Conservation (phyloP, 2,888 invertebrate species). For the Meta bourneti region DNA sequence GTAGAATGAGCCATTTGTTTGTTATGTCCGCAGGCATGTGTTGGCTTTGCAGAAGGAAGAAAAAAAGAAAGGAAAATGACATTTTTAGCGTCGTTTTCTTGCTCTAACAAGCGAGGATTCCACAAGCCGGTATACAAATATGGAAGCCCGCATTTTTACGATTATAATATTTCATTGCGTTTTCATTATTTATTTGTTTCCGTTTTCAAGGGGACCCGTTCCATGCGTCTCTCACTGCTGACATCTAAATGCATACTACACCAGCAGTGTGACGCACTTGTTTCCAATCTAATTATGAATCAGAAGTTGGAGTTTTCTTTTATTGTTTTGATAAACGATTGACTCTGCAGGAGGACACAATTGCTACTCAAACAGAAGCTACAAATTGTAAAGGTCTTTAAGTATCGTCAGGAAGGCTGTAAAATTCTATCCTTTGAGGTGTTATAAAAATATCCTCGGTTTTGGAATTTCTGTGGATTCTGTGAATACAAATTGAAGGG, state of each 20-base stretch:
- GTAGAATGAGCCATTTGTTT: conserved; percentile 52
- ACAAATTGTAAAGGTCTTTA: too few species aligned
- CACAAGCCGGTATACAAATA: conserved; percentile 26
- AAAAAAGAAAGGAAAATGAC: conserved; percentile 36
- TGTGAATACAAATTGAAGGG: neutral
- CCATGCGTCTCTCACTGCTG: conserved; percentile 7
- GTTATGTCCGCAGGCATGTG: conserved; percentile 22
- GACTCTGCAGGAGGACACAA: neutral
- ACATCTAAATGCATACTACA: conserved; percentile 42
- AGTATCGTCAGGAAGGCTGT: too few species aligned
- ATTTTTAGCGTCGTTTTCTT: conserved; percentile 63
- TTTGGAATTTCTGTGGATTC: neutral
- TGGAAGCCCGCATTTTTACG: conserved; percentile 61
- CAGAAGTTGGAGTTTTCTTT: neutral
- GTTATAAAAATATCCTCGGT: neutral
- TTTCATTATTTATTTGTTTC: conserved; percentile 48
- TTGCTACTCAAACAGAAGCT: neutral
- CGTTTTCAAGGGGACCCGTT: conserved; percentile 42
- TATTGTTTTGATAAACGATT: neutral
- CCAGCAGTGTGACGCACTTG: conserved; percentile 20
- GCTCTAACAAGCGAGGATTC: conserved; percentile 53
- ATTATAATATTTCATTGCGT: conserved; percentile 55
- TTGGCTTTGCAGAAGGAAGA: conserved; percentile 8
- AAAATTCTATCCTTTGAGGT: neutral
- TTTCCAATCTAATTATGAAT: conserved; percentile 31